These are phyloP conservation scores for Drosophila pruinosa DNA, from an alignment of 1,140 invertebrate species.

Conservation along the genomic window DNA sequence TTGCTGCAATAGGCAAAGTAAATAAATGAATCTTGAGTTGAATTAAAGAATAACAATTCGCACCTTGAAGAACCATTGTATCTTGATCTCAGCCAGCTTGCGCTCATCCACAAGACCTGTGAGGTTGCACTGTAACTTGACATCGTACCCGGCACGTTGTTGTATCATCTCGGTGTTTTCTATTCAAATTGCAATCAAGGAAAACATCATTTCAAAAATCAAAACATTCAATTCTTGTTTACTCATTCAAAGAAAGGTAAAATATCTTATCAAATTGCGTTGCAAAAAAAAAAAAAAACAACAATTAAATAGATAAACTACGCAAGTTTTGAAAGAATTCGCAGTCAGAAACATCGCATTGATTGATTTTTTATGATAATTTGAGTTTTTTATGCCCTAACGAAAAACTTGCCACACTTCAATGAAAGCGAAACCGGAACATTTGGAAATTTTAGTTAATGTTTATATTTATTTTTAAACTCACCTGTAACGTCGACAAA, in stretches of 20 bases:
- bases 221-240: conserved; percentile 36
- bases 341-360: background rate
- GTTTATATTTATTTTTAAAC: conserved; percentile 9
- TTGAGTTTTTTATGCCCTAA: background rate
- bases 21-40: background rate
- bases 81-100: conserved; percentile 55
- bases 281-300: conserved; percentile 22
- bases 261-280: conserved; percentile 57
- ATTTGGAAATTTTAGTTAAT: background rate
- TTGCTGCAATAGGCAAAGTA: conserved; percentile 47
- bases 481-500: conserved; percentile 69
- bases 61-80: conserved; percentile 80
- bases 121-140: conserved; percentile 69
- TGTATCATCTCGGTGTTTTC: conserved; percentile 76
- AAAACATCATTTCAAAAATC: background rate
- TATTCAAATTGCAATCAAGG: conserved; percentile 18
- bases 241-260: conserved; percentile 36
- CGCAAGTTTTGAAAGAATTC: conserved; percentile 34
- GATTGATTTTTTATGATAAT: conserved; percentile 1
- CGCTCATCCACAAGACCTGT: conserved; percentile 64
- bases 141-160: conserved; percentile 67
- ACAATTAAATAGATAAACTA: conserved; percentile 37
- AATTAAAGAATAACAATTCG: background rate
- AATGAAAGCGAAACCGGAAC: background rate
- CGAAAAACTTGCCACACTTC: background rate